Percentiles rank a stretch among this genome's conserved stretches.
Conservation (phyloP, 2,797 vertebrate species). For the Hephaestus fuliginosus region DNA sequence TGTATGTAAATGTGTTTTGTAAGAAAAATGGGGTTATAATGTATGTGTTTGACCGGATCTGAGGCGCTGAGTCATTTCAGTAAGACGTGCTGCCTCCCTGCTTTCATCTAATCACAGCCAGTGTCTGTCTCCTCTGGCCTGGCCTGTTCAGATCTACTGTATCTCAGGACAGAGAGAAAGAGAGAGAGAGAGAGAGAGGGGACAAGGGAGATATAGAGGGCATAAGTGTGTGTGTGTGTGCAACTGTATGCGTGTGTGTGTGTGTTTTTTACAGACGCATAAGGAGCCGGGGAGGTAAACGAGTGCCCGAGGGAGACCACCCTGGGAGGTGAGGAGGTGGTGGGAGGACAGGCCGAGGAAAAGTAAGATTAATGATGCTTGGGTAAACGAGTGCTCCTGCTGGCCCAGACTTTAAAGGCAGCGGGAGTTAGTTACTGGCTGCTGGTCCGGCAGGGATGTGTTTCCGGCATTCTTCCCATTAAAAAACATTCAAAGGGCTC, state of each 20-base stretch:
- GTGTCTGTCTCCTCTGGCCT: conserved; percentile 26
- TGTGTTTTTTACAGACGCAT: conserved; percentile 50
- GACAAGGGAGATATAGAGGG: conserved; percentile 25
- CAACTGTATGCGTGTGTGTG: conserved; percentile 25
- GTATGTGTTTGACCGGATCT: not conserved
- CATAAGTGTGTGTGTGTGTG: not conserved
- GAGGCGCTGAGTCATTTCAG: conserved; percentile 47
- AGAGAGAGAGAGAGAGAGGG: not conserved
- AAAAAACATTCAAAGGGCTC: conserved; percentile 62
- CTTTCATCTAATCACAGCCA: conserved; percentile 48
- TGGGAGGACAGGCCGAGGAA: conserved; percentile 78
- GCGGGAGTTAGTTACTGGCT: conserved; percentile 78
- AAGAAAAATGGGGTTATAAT: not conserved
- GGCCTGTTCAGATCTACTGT: conserved; percentile 32
- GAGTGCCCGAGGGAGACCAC: conserved; percentile 78
- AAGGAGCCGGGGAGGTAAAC: conserved; percentile 71
- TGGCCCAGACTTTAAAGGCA: conserved; percentile 77
- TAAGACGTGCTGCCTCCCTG: conserved; percentile 6
- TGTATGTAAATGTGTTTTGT: conserved; percentile 1
- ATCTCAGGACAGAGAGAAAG: conserved; percentile 44
- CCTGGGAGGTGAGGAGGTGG: conserved; percentile 73
- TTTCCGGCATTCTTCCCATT: conserved; percentile 63
- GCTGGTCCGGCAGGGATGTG: conserved; percentile 69
- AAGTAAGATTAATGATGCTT: conserved; percentile 86
- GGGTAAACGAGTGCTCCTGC: conserved; percentile 79